phyloP scores from a whole-genome alignment of 2,797 vertebrate species.

The Lepus townsendii region DNA sequence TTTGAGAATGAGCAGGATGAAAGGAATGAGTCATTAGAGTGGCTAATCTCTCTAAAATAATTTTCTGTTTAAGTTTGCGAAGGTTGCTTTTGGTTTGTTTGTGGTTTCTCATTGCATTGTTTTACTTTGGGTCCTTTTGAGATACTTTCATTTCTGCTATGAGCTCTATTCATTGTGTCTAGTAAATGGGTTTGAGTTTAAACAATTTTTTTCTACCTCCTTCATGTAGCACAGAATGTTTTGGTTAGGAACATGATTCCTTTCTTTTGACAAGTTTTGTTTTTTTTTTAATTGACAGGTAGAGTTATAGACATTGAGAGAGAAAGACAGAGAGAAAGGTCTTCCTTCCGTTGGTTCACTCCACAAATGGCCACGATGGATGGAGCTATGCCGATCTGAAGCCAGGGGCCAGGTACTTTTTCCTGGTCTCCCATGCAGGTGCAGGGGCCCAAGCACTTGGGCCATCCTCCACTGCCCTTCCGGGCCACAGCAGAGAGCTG shows the following conservation, averaged over 20 bases:
- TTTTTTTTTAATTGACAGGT: no score
- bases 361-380: no score
- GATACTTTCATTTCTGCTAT: background rate
- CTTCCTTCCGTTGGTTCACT: no score
- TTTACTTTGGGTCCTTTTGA: background rate
- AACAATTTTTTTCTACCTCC: conserved; percentile 21
- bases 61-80: conserved; percentile 27
- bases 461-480: no score
- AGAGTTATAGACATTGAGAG: no score
- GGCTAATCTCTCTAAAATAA: background rate
- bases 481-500: no score
- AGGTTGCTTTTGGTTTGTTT: background rate
- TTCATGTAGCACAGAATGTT: background rate
- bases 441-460: no score
- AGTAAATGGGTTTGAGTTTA: background rate
- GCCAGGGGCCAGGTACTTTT: no score
- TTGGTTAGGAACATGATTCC: background rate
- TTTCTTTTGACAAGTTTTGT: background rate
- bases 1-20: conserved; percentile 1
- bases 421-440: no score
- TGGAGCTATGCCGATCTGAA: no score
- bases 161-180: background rate
- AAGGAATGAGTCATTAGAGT: background rate
- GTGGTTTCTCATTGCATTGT: background rate
- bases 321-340: no score